Evolutionary conservation across 2,797 vertebrate genomes (phyloP).

Genomic region (Alca torda): DNA sequence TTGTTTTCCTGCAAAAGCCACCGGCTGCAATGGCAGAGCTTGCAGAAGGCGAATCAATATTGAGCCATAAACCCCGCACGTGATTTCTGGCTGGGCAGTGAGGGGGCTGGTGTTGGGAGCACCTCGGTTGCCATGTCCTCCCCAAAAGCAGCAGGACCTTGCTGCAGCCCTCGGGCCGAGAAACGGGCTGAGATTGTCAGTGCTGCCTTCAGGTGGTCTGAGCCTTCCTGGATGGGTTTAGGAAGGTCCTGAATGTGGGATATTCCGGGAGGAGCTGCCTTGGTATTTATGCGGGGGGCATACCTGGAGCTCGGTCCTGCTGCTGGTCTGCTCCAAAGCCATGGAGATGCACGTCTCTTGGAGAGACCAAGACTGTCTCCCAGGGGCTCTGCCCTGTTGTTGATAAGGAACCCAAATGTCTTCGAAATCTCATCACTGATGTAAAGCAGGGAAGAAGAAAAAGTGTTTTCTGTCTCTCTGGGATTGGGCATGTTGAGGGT

Average conservation of each 20-base stretch:
- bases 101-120: neutral
- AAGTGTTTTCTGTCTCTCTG: neutral
- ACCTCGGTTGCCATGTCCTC: accelerated
- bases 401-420: neutral
- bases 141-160: neutral
- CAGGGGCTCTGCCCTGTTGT: neutral
- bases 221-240: neutral
- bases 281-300: neutral
- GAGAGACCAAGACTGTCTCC: neutral
- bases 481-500: neutral
- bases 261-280: neutral
- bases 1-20: constrained; percentile 56
- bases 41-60: constrained; percentile 28
- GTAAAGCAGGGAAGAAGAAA: neutral
- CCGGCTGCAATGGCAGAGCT: constrained; percentile 20
- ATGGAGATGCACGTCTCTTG: neutral
- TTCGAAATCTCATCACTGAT: neutral
- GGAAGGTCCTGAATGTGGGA: neutral
- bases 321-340: neutral
- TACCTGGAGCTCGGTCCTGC: neutral
- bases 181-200: neutral
- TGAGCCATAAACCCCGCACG: neutral
- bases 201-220: neutral
- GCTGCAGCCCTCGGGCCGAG: neutral
- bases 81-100: accelerated